Conservation (phyloP, 2,888 invertebrate genomes). For the Xestia ashworthii region DNA sequence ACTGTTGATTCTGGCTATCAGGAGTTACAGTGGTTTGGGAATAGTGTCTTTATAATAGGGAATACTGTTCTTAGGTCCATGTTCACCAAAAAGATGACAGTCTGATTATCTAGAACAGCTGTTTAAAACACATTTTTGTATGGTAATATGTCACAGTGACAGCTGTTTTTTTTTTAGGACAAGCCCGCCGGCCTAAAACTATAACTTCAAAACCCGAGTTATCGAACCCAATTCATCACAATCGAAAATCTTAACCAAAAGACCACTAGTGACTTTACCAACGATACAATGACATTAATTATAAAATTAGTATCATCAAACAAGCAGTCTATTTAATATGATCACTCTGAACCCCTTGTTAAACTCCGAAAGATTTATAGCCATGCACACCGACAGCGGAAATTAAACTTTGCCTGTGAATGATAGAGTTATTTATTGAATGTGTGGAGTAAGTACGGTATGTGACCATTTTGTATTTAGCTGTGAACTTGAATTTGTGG, state of each 20-base stretch:
- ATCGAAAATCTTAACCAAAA: not conserved
- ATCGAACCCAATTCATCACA: not conserved
- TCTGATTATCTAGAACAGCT: too few relatives aligned
- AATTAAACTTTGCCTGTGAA: accelerated
- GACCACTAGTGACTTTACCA: not conserved
- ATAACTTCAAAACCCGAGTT: not conserved
- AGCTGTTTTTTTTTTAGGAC: too few relatives aligned
- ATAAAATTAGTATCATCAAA: constrained; percentile 43
- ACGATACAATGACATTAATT: constrained; percentile 35
- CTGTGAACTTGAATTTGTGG: constrained; percentile 6
- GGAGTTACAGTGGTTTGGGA: too few relatives aligned
- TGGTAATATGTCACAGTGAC: too few relatives aligned
- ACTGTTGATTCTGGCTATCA: too few relatives aligned
- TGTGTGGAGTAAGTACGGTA: not conserved
- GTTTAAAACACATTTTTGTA: too few relatives aligned
- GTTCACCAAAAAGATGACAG: too few relatives aligned
- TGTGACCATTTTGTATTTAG: constrained; percentile 13
- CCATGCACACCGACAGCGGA: not conserved
- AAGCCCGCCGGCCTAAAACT: too few relatives aligned
- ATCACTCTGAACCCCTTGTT: constrained; percentile 33
- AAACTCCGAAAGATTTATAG: constrained; percentile 33
- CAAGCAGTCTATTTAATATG: constrained; percentile 35
- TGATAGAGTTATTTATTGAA: not conserved
- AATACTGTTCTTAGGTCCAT: too few relatives aligned
- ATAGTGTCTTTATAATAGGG: too few relatives aligned